Evolutionary conservation across 2,888 invertebrate species (phyloP), one percentile per base, ranked within the genome.

Genomic region (Polyploca ridens): DNA sequence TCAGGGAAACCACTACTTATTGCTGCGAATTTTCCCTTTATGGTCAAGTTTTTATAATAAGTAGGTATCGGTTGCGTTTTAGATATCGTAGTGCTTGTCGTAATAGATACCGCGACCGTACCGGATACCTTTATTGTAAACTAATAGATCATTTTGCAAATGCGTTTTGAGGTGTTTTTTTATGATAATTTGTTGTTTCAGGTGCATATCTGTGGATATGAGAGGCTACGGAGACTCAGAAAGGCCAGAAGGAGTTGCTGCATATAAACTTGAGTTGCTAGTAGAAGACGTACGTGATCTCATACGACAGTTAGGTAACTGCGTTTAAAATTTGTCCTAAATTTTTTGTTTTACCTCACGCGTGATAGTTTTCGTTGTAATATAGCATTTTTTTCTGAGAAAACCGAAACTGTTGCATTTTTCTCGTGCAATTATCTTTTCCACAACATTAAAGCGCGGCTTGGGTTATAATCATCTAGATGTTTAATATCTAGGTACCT

Each of bases 151-250:
- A 35, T 35, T 35, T 5, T 35, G 7, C 7, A 7, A 6, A 27
- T 27, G 27, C 27, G 1, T 27, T 27, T 27, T 2, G 2, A 1
- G 27, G 27, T 27, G 27, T 1, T 27, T 27, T 27, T 27, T 27
- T 1, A 27, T 27, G 27, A 27, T 27, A 1, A 27, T 27, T 27
- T 27, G 7, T 83, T 46, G 46, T 46, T 90, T 38, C 82, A 96
- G 96, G 94, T 95, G 95, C 60, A 94, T 97, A 19, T 96, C 96
- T 11, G 79, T 96, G 3, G 97, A 97, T 76, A 88, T 96, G 93
- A 89, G 96, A 77, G 97, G 97, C 0, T 97, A 96, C 77, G 96
- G 96, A 0, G 96, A 96, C 66, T 96, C 96, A 0, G 96, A 96
- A 68, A 96, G 95, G 76, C 96, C 96, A 0, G 86, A 90, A 41